Evolutionary conservation across 2,797 vertebrate species (phyloP).

Genomic region (Pelodytes ibericus): DNA sequence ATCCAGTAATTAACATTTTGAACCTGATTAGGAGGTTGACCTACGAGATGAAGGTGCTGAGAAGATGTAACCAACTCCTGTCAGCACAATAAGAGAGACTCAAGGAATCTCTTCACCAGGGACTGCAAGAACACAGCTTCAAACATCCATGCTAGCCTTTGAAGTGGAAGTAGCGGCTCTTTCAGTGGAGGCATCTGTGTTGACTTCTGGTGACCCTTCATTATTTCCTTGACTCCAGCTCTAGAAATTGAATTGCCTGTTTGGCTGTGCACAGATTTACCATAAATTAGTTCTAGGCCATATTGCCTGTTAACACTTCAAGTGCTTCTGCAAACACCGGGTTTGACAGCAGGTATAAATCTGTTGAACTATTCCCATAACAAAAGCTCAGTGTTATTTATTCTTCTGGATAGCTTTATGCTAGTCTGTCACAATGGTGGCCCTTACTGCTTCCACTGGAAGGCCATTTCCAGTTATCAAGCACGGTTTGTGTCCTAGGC

Average conservation of each 20-base stretch:
- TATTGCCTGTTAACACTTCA: not conserved
- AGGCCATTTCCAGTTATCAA: too few species aligned
- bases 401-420: too few species aligned
- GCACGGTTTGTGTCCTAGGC: too few species aligned
- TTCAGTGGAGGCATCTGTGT: not conserved
- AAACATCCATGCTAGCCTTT: not conserved
- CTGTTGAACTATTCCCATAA: too few species aligned
- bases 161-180: not conserved
- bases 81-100: conserved; percentile 29
- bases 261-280: not conserved
- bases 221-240: not conserved
- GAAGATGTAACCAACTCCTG: conserved; percentile 26
- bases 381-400: too few species aligned
- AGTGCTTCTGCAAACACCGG: too few species aligned
- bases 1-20: conserved; percentile 87
- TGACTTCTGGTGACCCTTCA: not conserved
- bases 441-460: too few species aligned
- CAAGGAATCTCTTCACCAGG: not conserved
- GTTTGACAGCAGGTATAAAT: too few species aligned
- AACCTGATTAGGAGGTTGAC: conserved; percentile 79
- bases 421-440: too few species aligned
- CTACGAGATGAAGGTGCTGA: conserved; percentile 37
- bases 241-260: not conserved
- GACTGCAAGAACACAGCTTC: conserved; percentile 9
- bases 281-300: not conserved